Evolutionary conservation across 2,797 vertebrate genomes (phyloP).

Genomic region (Pantherophis alleghaniensis): DNA sequence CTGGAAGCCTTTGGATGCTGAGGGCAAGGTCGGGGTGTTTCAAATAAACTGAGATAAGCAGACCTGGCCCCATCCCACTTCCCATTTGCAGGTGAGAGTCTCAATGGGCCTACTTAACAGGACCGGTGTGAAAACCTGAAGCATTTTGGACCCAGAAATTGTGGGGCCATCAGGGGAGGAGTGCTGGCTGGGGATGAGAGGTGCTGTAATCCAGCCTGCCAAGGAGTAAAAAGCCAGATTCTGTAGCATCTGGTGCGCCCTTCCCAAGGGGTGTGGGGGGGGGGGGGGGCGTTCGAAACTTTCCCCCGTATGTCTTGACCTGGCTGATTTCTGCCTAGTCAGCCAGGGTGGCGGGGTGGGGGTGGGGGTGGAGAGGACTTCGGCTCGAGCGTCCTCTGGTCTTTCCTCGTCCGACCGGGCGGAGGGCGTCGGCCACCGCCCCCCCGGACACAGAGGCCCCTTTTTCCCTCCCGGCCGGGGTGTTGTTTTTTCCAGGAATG

Average conservation of each 20-base stretch:
- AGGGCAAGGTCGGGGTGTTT: neutral
- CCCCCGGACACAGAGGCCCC: constrained; percentile 45
- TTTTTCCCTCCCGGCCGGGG: constrained; percentile 35
- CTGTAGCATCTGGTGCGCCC: neutral
- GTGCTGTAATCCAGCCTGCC: neutral
- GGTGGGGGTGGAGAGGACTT: neutral
- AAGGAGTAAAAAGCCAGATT: neutral
- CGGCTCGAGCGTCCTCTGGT: neutral
- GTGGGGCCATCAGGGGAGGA: neutral
- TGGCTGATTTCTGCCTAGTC: neutral
- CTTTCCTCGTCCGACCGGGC: neutral
- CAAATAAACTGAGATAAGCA: neutral
- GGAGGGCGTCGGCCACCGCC: constrained; percentile 24
- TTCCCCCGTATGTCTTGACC: neutral
- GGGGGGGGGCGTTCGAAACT: neutral
- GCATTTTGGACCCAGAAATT: neutral
- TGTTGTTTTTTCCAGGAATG: constrained; percentile 62
- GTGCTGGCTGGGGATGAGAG: neutral
- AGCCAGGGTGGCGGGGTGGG: too few relatives aligned
- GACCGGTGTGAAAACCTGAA: neutral
- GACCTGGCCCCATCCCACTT: neutral
- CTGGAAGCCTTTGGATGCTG: neutral
- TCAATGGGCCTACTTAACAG: neutral
- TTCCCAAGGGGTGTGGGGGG: neutral
- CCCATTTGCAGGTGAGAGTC: neutral